These are phyloP conservation scores for Aporophyla nigra DNA, from an alignment of 2,888 invertebrate species.

Conservation along the genomic window DNA sequence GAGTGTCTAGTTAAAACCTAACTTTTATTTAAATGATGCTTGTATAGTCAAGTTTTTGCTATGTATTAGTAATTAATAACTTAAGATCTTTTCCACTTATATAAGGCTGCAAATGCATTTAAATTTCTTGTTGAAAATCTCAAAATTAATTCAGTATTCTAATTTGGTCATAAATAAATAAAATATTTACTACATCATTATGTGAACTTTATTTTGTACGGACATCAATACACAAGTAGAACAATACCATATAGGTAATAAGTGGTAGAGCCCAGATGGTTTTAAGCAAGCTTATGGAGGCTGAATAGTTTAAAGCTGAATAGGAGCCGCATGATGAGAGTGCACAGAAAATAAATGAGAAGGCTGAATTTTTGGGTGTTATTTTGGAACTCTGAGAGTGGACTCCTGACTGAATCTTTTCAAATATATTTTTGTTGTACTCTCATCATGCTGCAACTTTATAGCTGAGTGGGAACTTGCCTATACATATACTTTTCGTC, in stretches of 20 bases:
- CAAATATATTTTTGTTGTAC: too few species aligned
- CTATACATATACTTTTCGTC: too few species aligned
- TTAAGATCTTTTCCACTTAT: not conserved
- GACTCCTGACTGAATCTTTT: too few species aligned
- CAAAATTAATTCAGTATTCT: not conserved
- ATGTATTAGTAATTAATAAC: not conserved
- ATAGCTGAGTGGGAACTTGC: too few species aligned
- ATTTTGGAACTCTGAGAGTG: too few species aligned
- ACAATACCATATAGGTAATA: constrained; percentile 74
- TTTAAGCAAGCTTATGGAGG: too few species aligned
- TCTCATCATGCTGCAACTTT: too few species aligned
- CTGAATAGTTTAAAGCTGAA: too few species aligned
- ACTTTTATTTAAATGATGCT: not conserved
- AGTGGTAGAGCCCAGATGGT: constrained; percentile 34
- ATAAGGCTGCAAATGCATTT: not conserved
- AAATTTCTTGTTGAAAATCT: not conserved
- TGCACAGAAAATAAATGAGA: too few species aligned
- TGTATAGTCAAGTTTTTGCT: not conserved
- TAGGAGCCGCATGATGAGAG: too few species aligned
- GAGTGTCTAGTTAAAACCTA: constrained; percentile 85
- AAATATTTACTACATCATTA: constrained; percentile 10
- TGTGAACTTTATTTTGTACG: constrained; percentile 60
- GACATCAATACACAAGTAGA: constrained; percentile 39
- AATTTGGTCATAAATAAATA: constrained; percentile 9
- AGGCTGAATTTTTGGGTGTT: too few species aligned